Percentiles rank a stretch among this genome's conserved stretches.
Conservation (phyloP, 2,888 invertebrate genomes). For the Dolomedes plantarius region DNA sequence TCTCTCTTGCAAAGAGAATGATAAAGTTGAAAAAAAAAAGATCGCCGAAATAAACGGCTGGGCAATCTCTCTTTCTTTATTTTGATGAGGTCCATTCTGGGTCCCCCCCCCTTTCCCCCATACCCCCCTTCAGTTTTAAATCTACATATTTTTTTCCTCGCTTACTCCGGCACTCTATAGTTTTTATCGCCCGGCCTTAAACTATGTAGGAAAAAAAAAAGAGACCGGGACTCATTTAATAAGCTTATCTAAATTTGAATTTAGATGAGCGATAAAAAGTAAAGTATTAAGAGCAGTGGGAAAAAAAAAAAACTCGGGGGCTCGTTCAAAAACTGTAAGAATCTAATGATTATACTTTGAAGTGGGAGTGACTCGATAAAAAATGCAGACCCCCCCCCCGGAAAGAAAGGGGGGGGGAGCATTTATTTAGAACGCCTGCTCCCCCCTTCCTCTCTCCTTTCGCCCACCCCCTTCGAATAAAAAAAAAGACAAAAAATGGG, state of each 20-base stretch:
- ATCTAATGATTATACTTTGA: conserved; percentile 69
- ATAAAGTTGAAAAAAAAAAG: not conserved
- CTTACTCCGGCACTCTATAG: conserved; percentile 14
- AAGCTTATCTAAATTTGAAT: conserved; percentile 72
- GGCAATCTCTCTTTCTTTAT: conserved; percentile 40
- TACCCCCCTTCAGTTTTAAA: conserved; percentile 54
- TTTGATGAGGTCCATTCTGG: conserved; percentile 55
- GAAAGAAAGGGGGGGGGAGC: conserved; percentile 46
- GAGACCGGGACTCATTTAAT: conserved; percentile 54
- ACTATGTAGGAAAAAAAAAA: not conserved
- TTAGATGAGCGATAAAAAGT: conserved; percentile 68
- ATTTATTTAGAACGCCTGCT: conserved; percentile 42
- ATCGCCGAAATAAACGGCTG: conserved; percentile 48
- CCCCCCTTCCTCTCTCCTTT: not conserved
- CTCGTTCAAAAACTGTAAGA: conserved; percentile 65
- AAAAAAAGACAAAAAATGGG: conserved; percentile 27
- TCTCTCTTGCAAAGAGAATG: not conserved
- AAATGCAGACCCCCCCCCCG: conserved; percentile 13
- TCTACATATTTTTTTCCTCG: conserved; percentile 42
- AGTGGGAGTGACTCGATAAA: conserved; percentile 47
- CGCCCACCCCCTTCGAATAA: conserved; percentile 8
- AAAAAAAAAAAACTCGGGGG: conserved; percentile 19
- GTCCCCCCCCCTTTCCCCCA: too few relatives aligned
- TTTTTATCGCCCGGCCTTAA: conserved; percentile 22
- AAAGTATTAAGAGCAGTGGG: conserved; percentile 9